Conservation (phyloP, 2,113 vertebrate species). For the Sphyrna mokarran region DNA sequence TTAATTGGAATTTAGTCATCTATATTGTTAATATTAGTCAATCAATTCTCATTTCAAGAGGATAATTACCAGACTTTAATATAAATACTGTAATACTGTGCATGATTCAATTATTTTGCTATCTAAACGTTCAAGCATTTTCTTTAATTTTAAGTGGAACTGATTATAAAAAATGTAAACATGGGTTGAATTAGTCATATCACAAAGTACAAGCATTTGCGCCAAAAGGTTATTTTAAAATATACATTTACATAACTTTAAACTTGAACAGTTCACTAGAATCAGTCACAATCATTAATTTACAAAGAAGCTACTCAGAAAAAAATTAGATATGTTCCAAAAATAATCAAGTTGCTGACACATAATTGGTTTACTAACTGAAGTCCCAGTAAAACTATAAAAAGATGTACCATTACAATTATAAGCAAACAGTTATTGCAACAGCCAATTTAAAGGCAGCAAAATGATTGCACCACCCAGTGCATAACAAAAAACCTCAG, state of each 20-base stretch:
- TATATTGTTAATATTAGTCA: background rate
- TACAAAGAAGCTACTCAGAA: background rate
- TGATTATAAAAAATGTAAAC: background rate
- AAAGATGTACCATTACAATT: constrained; percentile 25
- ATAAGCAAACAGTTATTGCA: constrained; percentile 20
- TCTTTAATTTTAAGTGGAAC: background rate
- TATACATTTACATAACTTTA: background rate
- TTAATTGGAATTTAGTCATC: background rate
- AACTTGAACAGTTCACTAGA: background rate
- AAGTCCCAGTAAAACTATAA: constrained; percentile 19
- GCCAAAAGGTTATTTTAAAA: background rate
- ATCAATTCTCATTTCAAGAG: background rate
- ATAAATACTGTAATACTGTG: background rate
- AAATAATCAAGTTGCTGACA: constrained; percentile 15
- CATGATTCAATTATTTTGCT: background rate
- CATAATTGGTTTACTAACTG: background rate
- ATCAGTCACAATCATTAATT: background rate
- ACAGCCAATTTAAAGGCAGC: constrained; percentile 26
- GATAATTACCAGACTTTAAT: background rate
- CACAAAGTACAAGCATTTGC: background rate
- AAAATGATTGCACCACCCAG: constrained; percentile 22
- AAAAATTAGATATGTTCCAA: background rate
- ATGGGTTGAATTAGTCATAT: background rate
- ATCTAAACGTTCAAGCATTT: background rate
- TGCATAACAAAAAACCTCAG: constrained; percentile 13